These are phyloP conservation scores for Sebastiscus albofasciatus DNA, from an alignment of 2,797 vertebrate species.

Conservation along the genomic window DNA sequence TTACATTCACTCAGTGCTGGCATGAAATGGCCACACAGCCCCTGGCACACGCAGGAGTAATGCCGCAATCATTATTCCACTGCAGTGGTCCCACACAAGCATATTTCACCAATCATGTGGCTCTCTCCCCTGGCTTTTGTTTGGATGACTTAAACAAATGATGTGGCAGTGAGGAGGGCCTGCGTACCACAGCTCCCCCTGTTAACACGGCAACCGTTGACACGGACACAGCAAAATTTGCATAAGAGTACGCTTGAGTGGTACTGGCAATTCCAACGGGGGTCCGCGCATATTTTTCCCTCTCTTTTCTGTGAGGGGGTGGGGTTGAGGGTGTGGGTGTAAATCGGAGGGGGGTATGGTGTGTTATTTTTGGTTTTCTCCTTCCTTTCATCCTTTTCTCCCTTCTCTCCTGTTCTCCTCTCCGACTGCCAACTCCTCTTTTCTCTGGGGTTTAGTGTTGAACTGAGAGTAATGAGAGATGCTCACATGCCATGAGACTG, in stretches of 20 bases:
- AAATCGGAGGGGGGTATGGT: constrained; percentile 4
- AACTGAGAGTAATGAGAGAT: constrained; percentile 86
- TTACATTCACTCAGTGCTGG: constrained; percentile 74
- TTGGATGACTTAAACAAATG: constrained; percentile 92
- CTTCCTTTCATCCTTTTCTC: constrained; percentile 62
- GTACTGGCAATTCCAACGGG: constrained; percentile 86
- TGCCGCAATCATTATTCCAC: constrained; percentile 89
- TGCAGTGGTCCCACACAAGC: constrained; percentile 87
- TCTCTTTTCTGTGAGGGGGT: constrained; percentile 59
- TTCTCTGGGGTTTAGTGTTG: constrained; percentile 84
- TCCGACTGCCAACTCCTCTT: constrained; percentile 79
- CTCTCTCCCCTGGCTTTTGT: constrained; percentile 90
- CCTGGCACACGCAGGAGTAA: constrained; percentile 82
- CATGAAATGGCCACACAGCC: constrained; percentile 82
- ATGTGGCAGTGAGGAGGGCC: constrained; percentile 85
- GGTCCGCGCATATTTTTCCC: constrained; percentile 73
- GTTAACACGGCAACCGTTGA: constrained; percentile 89
- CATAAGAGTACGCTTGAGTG: constrained; percentile 86
- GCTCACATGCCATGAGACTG: constrained; percentile 82
- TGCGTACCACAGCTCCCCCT: constrained; percentile 75
- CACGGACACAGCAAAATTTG: constrained; percentile 84
- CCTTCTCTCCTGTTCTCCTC: constrained; percentile 52
- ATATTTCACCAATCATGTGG: constrained; percentile 91
- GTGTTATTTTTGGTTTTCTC: constrained; percentile 75
- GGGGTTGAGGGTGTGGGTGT: constrained; percentile 38